Evolutionary conservation across 1,140 invertebrate genomes (phyloP).

Genomic region (Contarinia nasturtii): DNA sequence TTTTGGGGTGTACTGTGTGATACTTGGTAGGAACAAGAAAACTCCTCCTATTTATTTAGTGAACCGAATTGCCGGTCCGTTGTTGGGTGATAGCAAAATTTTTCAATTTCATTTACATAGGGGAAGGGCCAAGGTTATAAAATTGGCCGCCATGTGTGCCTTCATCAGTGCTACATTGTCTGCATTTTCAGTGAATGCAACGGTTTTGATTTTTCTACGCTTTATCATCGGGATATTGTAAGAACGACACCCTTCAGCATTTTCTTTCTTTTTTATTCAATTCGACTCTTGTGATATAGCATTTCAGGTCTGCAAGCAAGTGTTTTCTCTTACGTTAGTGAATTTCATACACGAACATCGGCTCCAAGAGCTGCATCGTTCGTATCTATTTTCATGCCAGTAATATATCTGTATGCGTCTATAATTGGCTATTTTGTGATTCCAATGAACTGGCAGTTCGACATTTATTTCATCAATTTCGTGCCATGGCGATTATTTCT

Average conservation of each 20-base stretch:
- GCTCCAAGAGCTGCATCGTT: constrained; percentile 28
- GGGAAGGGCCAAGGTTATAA: too few relatives aligned
- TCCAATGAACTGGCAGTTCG: constrained; percentile 28
- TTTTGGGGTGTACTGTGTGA: constrained; percentile 68
- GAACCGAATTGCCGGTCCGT: too few relatives aligned
- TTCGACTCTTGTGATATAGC: too few relatives aligned
- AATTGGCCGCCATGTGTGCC: constrained; percentile 44
- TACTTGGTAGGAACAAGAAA: constrained; percentile 45
- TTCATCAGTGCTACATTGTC: constrained; percentile 40
- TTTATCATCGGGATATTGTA: constrained; percentile 58
- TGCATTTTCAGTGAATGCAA: constrained; percentile 46
- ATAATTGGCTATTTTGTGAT: constrained; percentile 40
- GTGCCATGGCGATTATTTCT: constrained; percentile 46
- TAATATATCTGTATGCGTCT: constrained; percentile 44
- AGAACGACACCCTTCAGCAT: too few relatives aligned
- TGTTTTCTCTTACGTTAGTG: constrained; percentile 43
- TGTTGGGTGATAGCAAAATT: too few relatives aligned
- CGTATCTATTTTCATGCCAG: constrained; percentile 42
- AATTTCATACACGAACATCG: constrained; percentile 33
- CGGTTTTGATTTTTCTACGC: constrained; percentile 43
- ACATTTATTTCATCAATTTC: constrained; percentile 25
- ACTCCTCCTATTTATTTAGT: too few relatives aligned
- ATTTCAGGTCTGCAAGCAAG: constrained; percentile 42
- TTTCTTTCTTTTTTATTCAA: too few relatives aligned
- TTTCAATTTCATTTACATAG: too few relatives aligned